Evolutionary conservation across 2,888 invertebrate species (phyloP).

Genomic region (Polia nebulosa): DNA sequence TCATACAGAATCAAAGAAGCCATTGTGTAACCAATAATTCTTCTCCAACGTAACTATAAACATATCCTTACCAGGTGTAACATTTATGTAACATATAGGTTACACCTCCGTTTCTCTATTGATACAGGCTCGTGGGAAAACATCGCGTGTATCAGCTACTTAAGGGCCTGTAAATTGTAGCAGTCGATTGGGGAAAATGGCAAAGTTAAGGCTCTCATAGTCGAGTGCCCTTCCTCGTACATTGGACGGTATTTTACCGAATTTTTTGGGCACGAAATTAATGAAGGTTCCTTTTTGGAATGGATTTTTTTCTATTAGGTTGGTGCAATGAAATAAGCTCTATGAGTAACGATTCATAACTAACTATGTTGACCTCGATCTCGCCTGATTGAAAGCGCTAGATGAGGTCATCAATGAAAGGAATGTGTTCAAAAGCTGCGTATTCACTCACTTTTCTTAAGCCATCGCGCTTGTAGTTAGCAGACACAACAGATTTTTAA

Average conservation of each 20-base stretch:
- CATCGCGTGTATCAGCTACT: conserved; percentile 35
- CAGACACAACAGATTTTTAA: no score
- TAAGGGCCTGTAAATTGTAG: conserved; percentile 35
- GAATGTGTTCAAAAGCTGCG: no score
- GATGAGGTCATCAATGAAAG: no score
- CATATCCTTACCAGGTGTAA: neutral
- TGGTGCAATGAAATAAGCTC: neutral
- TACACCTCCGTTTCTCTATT: conserved; percentile 17
- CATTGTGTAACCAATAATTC: neutral
- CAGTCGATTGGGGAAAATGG: conserved; percentile 41
- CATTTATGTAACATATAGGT: conserved; percentile 15
- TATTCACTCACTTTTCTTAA: no score
- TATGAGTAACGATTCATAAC: neutral
- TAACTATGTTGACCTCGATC: neutral
- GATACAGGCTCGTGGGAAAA: conserved; percentile 37
- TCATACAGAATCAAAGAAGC: neutral
- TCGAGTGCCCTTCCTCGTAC: conserved; percentile 23
- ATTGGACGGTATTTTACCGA: conserved; percentile 24
- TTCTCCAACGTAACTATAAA: conserved; percentile 5
- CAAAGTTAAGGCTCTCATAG: conserved; percentile 10
- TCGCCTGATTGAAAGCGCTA: no score
- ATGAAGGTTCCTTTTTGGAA: neutral
- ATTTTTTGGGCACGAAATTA: conserved; percentile 24
- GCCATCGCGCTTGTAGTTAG: no score
- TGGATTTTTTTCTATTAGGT: conserved; percentile 6